These are phyloP conservation scores for Passerina amoena DNA, from an alignment of 2,113 vertebrate species.

Conservation along the genomic window DNA sequence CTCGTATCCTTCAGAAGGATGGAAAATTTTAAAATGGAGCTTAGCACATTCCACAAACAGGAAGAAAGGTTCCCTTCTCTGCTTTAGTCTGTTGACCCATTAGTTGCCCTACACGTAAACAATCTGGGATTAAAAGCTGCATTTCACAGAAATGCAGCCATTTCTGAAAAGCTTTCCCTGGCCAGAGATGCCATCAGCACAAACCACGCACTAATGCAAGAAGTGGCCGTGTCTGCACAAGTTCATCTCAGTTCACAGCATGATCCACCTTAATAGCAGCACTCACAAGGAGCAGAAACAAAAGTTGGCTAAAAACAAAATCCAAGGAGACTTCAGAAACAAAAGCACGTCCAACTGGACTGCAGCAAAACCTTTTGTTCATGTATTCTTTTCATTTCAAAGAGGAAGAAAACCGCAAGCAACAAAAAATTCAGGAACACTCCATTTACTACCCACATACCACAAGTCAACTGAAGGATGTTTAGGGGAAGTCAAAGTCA, in stretches of 20 bases:
- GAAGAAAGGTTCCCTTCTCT: conserved; percentile 8
- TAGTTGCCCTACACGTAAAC: neutral
- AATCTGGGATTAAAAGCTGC: neutral
- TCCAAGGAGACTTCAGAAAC: neutral
- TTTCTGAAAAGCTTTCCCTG: neutral
- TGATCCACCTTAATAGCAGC: neutral
- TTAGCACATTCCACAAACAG: neutral
- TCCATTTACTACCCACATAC: neutral
- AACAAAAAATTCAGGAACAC: neutral
- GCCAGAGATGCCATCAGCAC: neutral
- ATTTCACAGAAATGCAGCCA: neutral
- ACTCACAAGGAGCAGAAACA: neutral
- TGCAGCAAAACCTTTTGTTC: neutral
- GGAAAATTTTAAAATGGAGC: neutral
- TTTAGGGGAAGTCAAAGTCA: neutral
- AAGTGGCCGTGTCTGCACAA: neutral
- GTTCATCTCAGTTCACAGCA: conserved; percentile 19
- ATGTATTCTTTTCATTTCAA: neutral
- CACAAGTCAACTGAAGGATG: neutral
- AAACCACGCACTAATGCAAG: neutral
- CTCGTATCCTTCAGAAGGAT: neutral
- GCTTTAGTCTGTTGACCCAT: neutral
- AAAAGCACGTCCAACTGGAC: neutral
- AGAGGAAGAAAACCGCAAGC: neutral
- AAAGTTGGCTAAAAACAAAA: neutral